A percentile compares a stretch with the other conserved stretches of the same genome.
Conservation (phyloP, 2,888 invertebrate genomes). For the Protophormia terraenovae region DNA sequence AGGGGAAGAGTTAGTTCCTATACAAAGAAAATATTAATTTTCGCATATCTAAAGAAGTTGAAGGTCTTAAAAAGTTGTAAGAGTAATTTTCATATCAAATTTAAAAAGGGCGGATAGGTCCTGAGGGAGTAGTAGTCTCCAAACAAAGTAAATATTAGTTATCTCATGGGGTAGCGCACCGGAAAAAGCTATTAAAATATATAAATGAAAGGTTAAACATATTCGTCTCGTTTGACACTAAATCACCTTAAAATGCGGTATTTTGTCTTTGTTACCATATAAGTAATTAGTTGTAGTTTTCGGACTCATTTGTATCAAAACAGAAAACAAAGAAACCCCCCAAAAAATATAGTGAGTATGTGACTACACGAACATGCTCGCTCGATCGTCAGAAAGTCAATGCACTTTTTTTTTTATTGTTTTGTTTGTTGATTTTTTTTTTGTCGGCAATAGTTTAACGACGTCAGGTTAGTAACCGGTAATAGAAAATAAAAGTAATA, state of each 20-base stretch:
- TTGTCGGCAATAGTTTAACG: not conserved
- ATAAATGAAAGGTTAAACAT: not conserved
- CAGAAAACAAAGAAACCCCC: conserved; percentile 17
- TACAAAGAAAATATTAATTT: too few species aligned
- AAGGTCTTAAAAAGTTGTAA: too few species aligned
- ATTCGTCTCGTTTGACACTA: not conserved
- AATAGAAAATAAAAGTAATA: conserved; percentile 30
- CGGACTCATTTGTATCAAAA: conserved; percentile 29
- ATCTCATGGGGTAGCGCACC: too few species aligned
- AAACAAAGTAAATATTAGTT: too few species aligned
- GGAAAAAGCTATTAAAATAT: not conserved
- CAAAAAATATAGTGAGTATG: not conserved
- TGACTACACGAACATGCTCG: conserved; percentile 19
- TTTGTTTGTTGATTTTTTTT: not conserved
- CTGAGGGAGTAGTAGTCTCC: too few species aligned
- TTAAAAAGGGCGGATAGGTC: too few species aligned
- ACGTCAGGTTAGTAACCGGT: conserved; percentile 30
- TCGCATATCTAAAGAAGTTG: too few species aligned
- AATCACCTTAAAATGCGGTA: conserved; percentile 1
- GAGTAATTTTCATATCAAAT: too few species aligned
- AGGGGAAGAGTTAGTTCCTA: too few species aligned
- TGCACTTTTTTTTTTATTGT: conserved; percentile 53
- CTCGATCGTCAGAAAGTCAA: conserved; percentile 45
- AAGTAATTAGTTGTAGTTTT: not conserved
- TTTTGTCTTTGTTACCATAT: conserved; percentile 14